A percentile compares a stretch with the other conserved stretches of the same genome.
These are phyloP conservation scores for Aldrovandia affinis DNA, from an alignment of 2,797 vertebrate species.

Conservation along the genomic window DNA sequence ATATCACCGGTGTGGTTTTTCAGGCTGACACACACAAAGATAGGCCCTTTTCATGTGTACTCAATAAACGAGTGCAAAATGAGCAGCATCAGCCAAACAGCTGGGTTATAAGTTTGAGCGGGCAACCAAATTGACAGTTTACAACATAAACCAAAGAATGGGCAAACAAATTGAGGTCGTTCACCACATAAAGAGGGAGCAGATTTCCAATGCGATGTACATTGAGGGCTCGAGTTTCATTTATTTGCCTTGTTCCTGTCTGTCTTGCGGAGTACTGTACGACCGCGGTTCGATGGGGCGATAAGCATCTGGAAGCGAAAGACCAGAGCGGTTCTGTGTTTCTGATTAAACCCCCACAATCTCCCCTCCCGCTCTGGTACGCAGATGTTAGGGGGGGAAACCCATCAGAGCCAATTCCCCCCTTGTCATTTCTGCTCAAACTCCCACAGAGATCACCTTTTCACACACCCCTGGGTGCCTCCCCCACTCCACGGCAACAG, in stretches of 20 bases:
- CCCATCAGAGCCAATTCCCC: not conserved
- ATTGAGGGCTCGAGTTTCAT: not conserved
- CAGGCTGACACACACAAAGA: not conserved
- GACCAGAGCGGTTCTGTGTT: not conserved
- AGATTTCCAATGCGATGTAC: not conserved
- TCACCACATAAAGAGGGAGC: not conserved
- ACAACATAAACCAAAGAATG: not conserved
- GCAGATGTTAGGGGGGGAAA: slow-evolving; percentile 4
- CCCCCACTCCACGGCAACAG: not conserved
- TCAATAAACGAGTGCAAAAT: not conserved
- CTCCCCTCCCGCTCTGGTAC: not conserved
- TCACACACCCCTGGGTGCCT: slow-evolving; percentile 4
- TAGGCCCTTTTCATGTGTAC: not conserved
- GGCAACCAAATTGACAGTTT: no score
- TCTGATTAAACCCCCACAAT: slow-evolving; percentile 9
- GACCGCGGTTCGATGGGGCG: not conserved
- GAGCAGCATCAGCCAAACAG: no score
- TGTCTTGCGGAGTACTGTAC: not conserved
- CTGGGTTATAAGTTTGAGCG: no score
- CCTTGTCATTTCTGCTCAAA: not conserved
- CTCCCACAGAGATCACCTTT: not conserved
- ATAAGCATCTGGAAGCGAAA: not conserved
- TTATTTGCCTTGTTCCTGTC: not conserved
- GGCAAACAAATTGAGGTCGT: not conserved
- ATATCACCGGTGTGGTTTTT: not conserved